Evolutionary conservation across 2,113 vertebrate species (phyloP), one percentile per base, ranked within the genome.

Genomic region (Triplophysa dalaica): DNA sequence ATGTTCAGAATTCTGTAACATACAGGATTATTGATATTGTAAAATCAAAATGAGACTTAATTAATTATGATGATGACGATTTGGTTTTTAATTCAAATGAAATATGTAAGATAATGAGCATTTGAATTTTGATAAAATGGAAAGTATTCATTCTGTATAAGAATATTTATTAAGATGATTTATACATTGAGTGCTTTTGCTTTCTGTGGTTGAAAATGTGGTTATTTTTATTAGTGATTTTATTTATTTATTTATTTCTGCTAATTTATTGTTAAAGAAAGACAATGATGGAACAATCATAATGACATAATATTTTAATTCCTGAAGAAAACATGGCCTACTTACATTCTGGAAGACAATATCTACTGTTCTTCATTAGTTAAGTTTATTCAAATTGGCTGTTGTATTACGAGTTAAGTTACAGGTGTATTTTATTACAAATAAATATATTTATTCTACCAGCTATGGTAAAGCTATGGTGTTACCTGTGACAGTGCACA

Each of bases 401-500:
- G 22, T 8, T 43, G 21, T 3, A 78, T 63, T 63, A 70, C 8
- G 62, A 14, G 12, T 62, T 79, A 26, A 60, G 80, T 73, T 86
- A 66, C 81, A 29, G 81, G 86, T 88, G 87, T 69, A 86, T 89
- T 89, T 90, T 88, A 89, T 84, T 58, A 87, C 77, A 78, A 65
- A 81, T 76, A 19, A 72, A 87, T 86, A 0, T 62, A 79, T 90
- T 88, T 86, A 87, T 90, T 90, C 87, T 86, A 72, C 79, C 64
- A 84, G 86, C 83, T 89, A 87, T 89, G 82, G 84, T 80, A 79
- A 75, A 75, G 79, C 67, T 89, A 84, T 92, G 88, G 84, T 89
- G 90, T 91, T 86, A 87, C 84, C 82, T 64, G 90, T 92, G 91
- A 88, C 70, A 33, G 88, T 89, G 78, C 78, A 79, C 75, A 84